These are phyloP conservation scores for Ectobius pallidus DNA, from an alignment of 2,888 invertebrate species.

Conservation along the genomic window DNA sequence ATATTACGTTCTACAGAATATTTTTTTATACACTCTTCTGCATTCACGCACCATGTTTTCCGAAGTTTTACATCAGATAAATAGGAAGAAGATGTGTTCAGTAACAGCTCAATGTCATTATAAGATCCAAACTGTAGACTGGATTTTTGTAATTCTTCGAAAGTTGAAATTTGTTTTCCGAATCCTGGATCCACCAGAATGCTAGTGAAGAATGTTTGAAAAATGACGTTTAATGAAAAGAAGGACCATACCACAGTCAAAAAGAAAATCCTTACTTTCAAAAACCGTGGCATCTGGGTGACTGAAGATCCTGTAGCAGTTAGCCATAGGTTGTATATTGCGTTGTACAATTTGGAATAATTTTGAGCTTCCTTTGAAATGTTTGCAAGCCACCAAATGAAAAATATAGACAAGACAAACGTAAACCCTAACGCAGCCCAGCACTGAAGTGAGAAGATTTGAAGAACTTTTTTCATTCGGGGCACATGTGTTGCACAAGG, in stretches of 20 bases:
- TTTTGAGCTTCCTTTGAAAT: not conserved
- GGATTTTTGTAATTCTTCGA: not conserved
- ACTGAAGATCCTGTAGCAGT: not conserved
- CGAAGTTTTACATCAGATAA: not conserved
- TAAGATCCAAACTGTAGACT: not conserved
- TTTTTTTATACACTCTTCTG: not conserved
- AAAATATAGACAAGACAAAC: not conserved
- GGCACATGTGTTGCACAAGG: not conserved
- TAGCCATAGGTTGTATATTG: not conserved
- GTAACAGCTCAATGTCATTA: not conserved
- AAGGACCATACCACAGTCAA: not conserved
- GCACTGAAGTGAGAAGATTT: not conserved
- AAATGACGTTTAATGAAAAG: not conserved
- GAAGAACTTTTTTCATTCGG: not conserved
- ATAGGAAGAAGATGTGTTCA: not conserved
- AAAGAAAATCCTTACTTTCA: not conserved
- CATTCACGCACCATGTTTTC: not conserved
- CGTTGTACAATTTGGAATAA: not conserved
- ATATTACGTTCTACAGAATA: not conserved
- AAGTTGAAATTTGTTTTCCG: not conserved
- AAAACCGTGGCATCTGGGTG: not conserved
- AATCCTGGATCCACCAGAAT: not conserved
- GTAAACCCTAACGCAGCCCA: not conserved
- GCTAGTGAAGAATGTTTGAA: conserved; percentile 2
- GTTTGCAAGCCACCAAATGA: not conserved